These are phyloP conservation scores for Notothenia rossii DNA, from an alignment of 2,113 vertebrate genomes.

Conservation along the genomic window DNA sequence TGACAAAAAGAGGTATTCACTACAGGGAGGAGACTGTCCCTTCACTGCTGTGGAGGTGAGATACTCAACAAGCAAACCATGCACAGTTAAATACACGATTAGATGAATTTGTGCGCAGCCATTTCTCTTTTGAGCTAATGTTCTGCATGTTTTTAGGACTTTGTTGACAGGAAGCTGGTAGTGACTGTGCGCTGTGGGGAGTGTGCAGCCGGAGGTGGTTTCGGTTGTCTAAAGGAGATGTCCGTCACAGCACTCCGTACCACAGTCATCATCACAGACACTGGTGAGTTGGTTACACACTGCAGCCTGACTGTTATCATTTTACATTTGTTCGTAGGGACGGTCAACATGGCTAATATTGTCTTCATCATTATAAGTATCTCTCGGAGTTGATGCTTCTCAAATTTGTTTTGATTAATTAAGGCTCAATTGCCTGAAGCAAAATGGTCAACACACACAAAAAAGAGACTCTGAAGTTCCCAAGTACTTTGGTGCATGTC, in stretches of 20 bases:
- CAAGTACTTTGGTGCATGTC: too few relatives aligned
- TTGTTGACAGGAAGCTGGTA: slow-evolving; percentile 84
- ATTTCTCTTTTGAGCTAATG: neutral
- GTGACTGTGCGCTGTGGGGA: slow-evolving; percentile 78
- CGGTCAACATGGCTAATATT: neutral
- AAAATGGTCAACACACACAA: too few relatives aligned
- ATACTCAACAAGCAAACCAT: neutral
- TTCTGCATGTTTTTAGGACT: slow-evolving; percentile 83
- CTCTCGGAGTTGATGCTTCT: neutral
- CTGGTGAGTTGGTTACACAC: slow-evolving; percentile 79
- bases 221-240: slow-evolving; percentile 83
- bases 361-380: too few relatives aligned
- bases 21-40: slow-evolving; percentile 81
- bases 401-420: neutral
- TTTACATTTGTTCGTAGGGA: neutral
- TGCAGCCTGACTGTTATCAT: neutral
- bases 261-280: slow-evolving; percentile 82
- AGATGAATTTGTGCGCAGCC: neutral
- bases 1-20: slow-evolving; percentile 87
- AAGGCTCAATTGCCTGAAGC: too few relatives aligned
- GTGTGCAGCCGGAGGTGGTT: slow-evolving; percentile 66
- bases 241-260: slow-evolving; percentile 80
- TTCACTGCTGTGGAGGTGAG: slow-evolving; percentile 89
- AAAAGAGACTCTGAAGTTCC: too few relatives aligned
- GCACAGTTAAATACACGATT: neutral